Percentiles rank a stretch among this genome's conserved stretches.
Conservation (phyloP, 2,113 vertebrate species). For the Sturnus vulgaris region DNA sequence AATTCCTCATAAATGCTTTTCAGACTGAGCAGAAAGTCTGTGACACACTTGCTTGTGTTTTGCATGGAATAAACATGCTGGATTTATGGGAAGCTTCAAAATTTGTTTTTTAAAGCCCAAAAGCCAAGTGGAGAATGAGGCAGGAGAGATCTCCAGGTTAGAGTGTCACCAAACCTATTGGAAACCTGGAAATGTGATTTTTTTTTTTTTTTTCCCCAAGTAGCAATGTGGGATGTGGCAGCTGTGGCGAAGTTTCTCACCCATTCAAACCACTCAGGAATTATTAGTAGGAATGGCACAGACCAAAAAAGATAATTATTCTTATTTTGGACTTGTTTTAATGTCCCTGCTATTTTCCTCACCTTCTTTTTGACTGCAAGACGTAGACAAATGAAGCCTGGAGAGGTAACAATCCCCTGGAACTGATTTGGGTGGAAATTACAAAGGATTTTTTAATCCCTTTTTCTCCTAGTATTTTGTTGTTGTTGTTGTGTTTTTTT, state of each 20-base stretch:
- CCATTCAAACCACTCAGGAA: not conserved
- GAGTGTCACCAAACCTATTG: rapidly evolving
- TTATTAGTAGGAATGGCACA: not conserved
- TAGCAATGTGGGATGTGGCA: rapidly evolving
- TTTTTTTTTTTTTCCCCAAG: not conserved
- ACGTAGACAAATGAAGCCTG: not conserved
- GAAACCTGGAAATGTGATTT: not conserved
- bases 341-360: not conserved
- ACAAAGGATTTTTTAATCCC: not conserved
- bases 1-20: not conserved
- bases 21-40: not conserved
- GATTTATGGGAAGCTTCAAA: not conserved
- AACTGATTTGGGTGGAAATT: not conserved
- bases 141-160: not conserved
- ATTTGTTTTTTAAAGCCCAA: not conserved
- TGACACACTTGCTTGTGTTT: not conserved
- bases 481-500: not conserved
- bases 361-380: not conserved
- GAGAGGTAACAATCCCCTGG: not conserved
- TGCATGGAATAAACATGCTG: not conserved
- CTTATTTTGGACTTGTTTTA: not conserved
- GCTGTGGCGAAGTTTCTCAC: not conserved
- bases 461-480: not conserved
- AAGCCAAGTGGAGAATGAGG: not conserved
- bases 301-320: not conserved